Base-by-base conservation (phyloP, 2,888 invertebrate genomes). In the Flexamia atlantica region DNA sequence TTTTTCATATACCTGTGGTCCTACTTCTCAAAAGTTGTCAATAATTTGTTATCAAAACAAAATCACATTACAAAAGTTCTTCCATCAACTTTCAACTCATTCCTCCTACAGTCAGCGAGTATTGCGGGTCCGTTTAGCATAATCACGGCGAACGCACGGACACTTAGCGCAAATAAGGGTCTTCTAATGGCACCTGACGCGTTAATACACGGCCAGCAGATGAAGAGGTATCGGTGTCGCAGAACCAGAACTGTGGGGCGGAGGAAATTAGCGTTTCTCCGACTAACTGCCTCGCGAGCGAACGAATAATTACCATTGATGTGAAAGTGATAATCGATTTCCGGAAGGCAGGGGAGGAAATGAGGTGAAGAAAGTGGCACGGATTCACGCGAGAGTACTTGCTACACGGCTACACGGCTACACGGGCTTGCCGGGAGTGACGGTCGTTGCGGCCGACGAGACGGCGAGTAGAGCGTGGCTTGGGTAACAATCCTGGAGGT, bases 321-420 rank as follows among this genome's bases (percentile, higher is more conserved):
- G 76, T 76, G 76, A 76, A 76, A 76, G 76, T 76, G 76, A 76
- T 76, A 76, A 76, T 76, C 76, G 76, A 76, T 76, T 76, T 76
- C 76, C 76, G 76, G 76, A 76, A 74, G 32, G 36, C 36, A 74
- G 50, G 46, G 36, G 76, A 76, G 50, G 72, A 64, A 64, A 64
- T 64, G 64, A 64, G 64, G 64, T n/a, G 64, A 64, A 30, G 72
- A 76, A 76, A 76, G 76, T 76, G 76, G 76, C 76, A 76, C 76
- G 50, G 72, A 72, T 72, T 42, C 50, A 28, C 28, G 50, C 17
- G 28, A 76, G 50, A 28, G 36, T 20, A 72, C 72, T 23, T 76
- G 76, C 76, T 76, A 50, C 50, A 76, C 5, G 46, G 10, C 25
- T 20, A 17, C 17, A 53, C 53, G 36, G 36, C 36, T 36, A 36